A percentile compares a stretch with the other conserved stretches of the same genome.
Conservation (phyloP, 2,797 vertebrate species). For the Myotis vivesi region DNA sequence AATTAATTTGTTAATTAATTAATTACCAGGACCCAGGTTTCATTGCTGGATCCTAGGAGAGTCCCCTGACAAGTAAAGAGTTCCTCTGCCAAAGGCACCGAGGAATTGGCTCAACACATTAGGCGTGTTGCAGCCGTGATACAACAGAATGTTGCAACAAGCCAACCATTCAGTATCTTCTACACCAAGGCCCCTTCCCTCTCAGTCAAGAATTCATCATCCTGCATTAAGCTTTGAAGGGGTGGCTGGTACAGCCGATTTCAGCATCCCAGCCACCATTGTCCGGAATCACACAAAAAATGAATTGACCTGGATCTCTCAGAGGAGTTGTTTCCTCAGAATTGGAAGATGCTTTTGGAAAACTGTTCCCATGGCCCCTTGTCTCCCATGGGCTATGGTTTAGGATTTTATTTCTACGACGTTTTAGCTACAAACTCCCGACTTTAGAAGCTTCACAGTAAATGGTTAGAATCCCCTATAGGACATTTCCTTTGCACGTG, state of each 20-base stretch:
- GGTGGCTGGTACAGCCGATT: neutral
- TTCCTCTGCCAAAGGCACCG: neutral
- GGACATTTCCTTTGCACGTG: neutral
- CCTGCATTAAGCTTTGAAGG: neutral
- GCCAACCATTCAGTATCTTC: neutral
- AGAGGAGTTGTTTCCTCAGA: neutral
- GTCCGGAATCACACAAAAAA: neutral
- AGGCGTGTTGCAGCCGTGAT: neutral
- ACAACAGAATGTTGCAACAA: neutral
- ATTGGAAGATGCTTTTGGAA: neutral
- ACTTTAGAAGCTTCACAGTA: neutral
- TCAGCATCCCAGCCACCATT: neutral
- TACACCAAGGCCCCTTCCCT: neutral
- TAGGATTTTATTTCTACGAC: neutral
- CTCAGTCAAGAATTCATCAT: neutral
- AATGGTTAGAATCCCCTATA: neutral
- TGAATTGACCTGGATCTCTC: neutral
- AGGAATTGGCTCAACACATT: neutral
- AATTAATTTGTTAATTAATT: conserved; percentile 17
- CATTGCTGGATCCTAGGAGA: neutral
- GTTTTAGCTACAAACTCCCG: neutral
- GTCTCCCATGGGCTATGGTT: neutral
- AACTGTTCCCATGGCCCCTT: neutral
- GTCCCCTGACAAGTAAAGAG: neutral
- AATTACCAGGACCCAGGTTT: neutral